Conservation (phyloP, 92 coral and sea anemone genomes). For the Micromussa lordhowensis region DNA sequence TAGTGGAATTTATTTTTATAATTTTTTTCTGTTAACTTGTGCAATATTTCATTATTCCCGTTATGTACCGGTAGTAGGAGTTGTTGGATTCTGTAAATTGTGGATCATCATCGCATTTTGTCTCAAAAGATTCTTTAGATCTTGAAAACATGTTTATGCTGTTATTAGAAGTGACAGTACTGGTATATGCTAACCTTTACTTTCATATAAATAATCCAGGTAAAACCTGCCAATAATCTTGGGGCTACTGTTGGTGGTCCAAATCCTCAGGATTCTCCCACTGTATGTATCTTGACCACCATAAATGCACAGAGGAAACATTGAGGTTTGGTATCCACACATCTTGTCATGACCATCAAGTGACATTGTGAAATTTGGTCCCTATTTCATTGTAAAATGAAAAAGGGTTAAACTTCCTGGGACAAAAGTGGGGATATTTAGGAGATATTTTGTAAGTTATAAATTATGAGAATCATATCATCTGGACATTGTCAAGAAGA, state of each 20-base stretch:
- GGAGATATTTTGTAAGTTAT: slow-evolving; percentile 15
- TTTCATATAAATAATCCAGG: slow-evolving; percentile 69
- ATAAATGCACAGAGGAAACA: slow-evolving; percentile 77
- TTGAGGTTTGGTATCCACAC: slow-evolving; percentile 81
- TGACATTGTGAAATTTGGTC: slow-evolving; percentile 63
- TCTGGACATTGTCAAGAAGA: slow-evolving; percentile 29
- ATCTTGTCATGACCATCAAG: slow-evolving; percentile 79
- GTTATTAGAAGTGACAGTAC: too few relatives aligned
- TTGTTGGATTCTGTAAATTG: too few relatives aligned
- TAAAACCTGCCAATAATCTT: slow-evolving; percentile 71
- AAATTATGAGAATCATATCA: background rate
- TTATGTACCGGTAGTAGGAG: too few relatives aligned
- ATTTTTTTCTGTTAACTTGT: too few relatives aligned
- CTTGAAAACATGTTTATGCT: too few relatives aligned
- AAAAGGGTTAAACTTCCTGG: too few relatives aligned
- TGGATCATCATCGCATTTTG: too few relatives aligned
- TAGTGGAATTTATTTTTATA: too few relatives aligned
- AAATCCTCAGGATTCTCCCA: slow-evolving; percentile 62
- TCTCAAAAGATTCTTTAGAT: too few relatives aligned
- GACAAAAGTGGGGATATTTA: slow-evolving; percentile 22
- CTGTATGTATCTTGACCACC: slow-evolving; percentile 70
- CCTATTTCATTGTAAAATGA: slow-evolving; percentile 40
- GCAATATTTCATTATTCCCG: too few relatives aligned
- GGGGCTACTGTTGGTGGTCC: slow-evolving; percentile 76
- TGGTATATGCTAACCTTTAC: slow-evolving; percentile 9